Percentiles rank a stretch among this genome's conserved stretches.
These are phyloP conservation scores for Taxidea taxus DNA, from an alignment of 2,113 vertebrate genomes.

Conservation along the genomic window DNA sequence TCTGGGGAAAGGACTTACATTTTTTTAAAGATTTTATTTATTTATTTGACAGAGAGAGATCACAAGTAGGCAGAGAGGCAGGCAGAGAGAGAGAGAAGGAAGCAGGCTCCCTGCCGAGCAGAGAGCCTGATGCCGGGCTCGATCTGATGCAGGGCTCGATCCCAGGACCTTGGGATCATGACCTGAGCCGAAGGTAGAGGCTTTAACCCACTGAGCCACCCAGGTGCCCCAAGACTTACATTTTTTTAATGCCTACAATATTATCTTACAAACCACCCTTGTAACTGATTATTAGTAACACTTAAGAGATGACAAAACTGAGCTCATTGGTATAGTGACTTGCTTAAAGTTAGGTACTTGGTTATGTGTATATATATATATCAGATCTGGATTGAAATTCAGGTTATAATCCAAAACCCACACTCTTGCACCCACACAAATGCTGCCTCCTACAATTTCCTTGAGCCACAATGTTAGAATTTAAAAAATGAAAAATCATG, in stretches of 20 bases:
- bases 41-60: no score
- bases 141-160: no score
- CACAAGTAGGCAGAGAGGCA: no score
- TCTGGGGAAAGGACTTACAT: not conserved
- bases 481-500: conserved; percentile 38
- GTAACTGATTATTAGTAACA: conserved; percentile 4
- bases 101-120: no score
- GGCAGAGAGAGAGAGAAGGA: no score
- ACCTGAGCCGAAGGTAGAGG: no score
- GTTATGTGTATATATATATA: not conserved
- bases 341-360: not conserved
- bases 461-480: not conserved
- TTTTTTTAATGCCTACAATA: not conserved
- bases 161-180: no score
- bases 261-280: not conserved
- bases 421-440: not conserved
- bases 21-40: no score
- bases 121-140: no score
- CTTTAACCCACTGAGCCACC: no score
- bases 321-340: not conserved
- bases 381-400: not conserved
- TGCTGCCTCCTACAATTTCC: not conserved
- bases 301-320: conserved; percentile 26
- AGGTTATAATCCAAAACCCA: not conserved
- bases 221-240: no score